Conservation (phyloP, 2,888 invertebrate species). For the Oscheius myriophilus region DNA sequence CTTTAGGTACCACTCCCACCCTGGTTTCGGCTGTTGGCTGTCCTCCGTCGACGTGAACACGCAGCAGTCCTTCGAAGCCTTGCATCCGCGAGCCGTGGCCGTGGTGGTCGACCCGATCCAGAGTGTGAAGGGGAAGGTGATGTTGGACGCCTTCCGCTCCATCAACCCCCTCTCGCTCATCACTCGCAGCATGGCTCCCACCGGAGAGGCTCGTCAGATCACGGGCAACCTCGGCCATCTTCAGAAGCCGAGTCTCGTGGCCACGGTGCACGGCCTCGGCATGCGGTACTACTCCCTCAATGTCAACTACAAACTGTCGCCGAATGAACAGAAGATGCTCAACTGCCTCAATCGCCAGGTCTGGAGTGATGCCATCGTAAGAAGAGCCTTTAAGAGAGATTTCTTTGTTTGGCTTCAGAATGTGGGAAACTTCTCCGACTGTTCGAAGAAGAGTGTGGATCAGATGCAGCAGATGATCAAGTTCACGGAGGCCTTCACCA, state of each 20-base stretch:
- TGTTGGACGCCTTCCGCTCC: constrained; percentile 61
- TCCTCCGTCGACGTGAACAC: constrained; percentile 84
- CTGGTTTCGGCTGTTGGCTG: constrained; percentile 99
- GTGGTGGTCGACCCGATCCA: constrained; percentile 99
- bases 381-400: background rate
- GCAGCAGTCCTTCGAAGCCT: constrained; percentile 75
- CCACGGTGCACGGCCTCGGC: constrained; percentile 54
- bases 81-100: constrained; percentile 96
- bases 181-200: constrained; percentile 52
- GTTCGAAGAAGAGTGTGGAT: constrained; percentile 41
- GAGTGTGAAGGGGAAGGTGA: constrained; percentile 86
- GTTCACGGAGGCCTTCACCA: constrained; percentile 27
- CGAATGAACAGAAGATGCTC: constrained; percentile 61
- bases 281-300: constrained; percentile 57
- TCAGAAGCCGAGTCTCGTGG: constrained; percentile 40
- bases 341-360: constrained; percentile 54
- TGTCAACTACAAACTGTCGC: constrained; percentile 48
- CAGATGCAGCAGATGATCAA: constrained; percentile 52
- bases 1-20: constrained; percentile 87
- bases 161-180: constrained; percentile 46
- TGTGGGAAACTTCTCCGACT: constrained; percentile 24
- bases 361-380: constrained; percentile 54
- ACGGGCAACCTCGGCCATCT: constrained; percentile 52
- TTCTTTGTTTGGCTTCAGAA: constrained; percentile 20
- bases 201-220: constrained; percentile 54